These are phyloP conservation scores for Cyprinodon variegatus DNA, from an alignment of 2,113 vertebrate species.

Conservation along the genomic window DNA sequence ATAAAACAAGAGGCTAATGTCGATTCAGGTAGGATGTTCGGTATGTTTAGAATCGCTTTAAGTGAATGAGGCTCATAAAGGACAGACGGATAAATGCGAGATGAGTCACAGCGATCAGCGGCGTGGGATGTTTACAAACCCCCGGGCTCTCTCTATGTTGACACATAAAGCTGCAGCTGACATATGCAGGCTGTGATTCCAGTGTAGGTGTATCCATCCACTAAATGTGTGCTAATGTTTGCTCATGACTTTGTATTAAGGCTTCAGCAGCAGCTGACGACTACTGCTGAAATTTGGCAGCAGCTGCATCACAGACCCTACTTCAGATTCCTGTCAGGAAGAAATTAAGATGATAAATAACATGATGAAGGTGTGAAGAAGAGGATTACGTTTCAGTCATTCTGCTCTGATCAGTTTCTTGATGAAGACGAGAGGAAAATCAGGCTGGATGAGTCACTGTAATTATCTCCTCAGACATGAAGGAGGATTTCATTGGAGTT, in stretches of 20 bases:
- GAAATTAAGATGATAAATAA: slow-evolving; percentile 7
- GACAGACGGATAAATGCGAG: not conserved
- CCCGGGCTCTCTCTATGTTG: slow-evolving; percentile 50
- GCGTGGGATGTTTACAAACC: slow-evolving; percentile 70
- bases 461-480: not conserved
- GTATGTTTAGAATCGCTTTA: not conserved
- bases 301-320: slow-evolving; percentile 52
- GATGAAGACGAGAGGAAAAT: slow-evolving; percentile 13
- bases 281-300: slow-evolving; percentile 63
- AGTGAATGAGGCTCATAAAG: slow-evolving; percentile 12
- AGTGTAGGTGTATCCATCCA: slow-evolving; percentile 9
- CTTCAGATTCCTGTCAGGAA: slow-evolving; percentile 39
- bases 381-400: slow-evolving; percentile 2
- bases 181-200: slow-evolving; percentile 52
- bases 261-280: slow-evolving; percentile 55
- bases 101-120: slow-evolving; percentile 64
- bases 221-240: slow-evolving; percentile 1
- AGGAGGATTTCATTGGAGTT: not conserved
- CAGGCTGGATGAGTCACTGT: not conserved
- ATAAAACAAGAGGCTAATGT: not conserved
- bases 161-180: slow-evolving; percentile 64
- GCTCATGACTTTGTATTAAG: slow-evolving; percentile 20
- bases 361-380: slow-evolving; percentile 16
- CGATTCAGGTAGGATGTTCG: not conserved
- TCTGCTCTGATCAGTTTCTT: not conserved